Percentiles rank a stretch among this genome's conserved stretches.
These are phyloP conservation scores for Sarcophaga variegata DNA, from an alignment of 2,888 invertebrate species.

Conservation along the genomic window DNA sequence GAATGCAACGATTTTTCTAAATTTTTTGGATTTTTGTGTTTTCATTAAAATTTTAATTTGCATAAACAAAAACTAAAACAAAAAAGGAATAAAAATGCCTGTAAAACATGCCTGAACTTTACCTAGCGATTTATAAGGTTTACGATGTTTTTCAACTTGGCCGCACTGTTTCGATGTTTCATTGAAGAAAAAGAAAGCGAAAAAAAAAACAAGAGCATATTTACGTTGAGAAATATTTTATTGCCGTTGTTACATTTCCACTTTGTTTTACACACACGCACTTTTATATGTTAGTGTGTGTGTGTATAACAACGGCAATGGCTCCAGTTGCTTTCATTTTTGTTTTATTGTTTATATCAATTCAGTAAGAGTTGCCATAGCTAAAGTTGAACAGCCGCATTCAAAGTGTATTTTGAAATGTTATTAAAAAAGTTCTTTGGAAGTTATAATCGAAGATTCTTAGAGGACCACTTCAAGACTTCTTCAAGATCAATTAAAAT, in stretches of 20 bases:
- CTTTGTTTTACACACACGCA: not conserved
- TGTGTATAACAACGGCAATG: no score
- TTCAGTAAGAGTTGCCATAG: no score
- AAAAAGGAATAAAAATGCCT: not conserved
- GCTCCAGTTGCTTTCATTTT: no score
- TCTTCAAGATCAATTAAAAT: no score
- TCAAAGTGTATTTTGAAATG: no score
- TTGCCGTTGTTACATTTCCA: not conserved
- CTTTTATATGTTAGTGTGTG: no score
- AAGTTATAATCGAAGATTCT: no score
- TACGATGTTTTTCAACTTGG: not conserved
- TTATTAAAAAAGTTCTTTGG: no score
- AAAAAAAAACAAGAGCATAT: not conserved
- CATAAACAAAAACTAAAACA: not conserved
- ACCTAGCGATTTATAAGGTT: not conserved
- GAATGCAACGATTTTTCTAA: slow-evolving; percentile 53
- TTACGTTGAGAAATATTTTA: slow-evolving; percentile 37
- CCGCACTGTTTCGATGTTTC: slow-evolving; percentile 13
- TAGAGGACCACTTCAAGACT: no score
- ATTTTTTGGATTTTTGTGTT: slow-evolving; percentile 45
- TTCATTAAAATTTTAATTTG: slow-evolving; percentile 28
- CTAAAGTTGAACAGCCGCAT: no score
- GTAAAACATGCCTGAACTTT: no score
- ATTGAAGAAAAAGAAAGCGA: not conserved
- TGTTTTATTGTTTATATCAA: no score